These are phyloP conservation scores for Xylota segnis DNA, from an alignment of 2,888 invertebrate species.

Conservation along the genomic window DNA sequence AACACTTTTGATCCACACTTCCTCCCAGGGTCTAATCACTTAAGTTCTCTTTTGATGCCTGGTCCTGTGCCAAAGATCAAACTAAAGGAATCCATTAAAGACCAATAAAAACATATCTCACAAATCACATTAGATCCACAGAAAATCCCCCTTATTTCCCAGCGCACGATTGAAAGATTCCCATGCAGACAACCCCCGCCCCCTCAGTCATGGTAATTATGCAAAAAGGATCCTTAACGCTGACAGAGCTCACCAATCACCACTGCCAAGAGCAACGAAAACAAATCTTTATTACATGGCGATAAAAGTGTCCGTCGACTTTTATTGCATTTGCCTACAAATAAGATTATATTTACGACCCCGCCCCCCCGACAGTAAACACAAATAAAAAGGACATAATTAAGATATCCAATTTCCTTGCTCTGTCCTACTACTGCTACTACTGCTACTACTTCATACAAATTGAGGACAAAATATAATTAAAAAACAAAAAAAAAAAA, in stretches of 20 bases:
- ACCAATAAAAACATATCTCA: neutral
- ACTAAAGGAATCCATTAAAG: neutral
- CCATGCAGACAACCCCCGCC: neutral
- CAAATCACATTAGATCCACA: conserved; percentile 8
- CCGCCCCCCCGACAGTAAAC: conserved; percentile 19
- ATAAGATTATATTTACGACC: conserved; percentile 62
- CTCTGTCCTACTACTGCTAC: neutral
- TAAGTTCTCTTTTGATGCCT: neutral
- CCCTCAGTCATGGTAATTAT: conserved; percentile 10
- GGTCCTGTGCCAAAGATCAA: neutral
- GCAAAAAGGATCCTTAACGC: conserved; percentile 27
- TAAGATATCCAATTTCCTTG: conserved; percentile 67
- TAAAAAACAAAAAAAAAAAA: conserved; percentile 31
- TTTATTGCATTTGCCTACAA: conserved; percentile 64
- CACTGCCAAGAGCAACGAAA: conserved; percentile 15
- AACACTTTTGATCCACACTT: no score
- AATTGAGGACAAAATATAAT: conserved; percentile 28
- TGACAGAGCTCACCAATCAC: conserved; percentile 31
- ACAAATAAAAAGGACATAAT: conserved; percentile 58
- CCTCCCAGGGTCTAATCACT: neutral
- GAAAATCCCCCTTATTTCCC: conserved; percentile 5
- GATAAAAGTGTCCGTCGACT: conserved; percentile 55
- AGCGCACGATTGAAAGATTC: conserved; percentile 4
- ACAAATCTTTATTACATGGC: conserved; percentile 58
- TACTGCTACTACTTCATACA: neutral